These are phyloP conservation scores for Drosophila mayri DNA, from an alignment of 1,140 invertebrate genomes.

Conservation along the genomic window DNA sequence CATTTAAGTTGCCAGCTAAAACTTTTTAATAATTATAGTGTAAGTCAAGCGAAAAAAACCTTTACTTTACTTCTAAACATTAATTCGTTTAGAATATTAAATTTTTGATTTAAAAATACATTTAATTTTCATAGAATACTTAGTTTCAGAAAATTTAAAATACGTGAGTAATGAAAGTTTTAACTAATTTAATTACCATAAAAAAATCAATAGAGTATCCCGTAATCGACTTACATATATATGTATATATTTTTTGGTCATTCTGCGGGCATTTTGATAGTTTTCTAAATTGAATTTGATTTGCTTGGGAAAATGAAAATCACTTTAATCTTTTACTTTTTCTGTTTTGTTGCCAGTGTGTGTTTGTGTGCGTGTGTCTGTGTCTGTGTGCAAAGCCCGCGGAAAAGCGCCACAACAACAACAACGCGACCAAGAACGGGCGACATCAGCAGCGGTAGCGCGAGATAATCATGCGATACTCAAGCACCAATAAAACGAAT, in stretches of 20 bases:
- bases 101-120: too few species aligned
- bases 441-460: constrained; percentile 39
- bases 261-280: constrained; percentile 18
- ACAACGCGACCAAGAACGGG: constrained; percentile 25
- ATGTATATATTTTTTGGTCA: background rate
- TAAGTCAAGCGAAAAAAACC: background rate
- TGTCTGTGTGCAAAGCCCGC: constrained; percentile 25
- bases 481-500: constrained; percentile 81
- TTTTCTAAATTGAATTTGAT: constrained; percentile 31
- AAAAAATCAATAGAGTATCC: background rate
- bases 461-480: constrained; percentile 80
- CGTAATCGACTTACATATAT: background rate
- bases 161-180: too few species aligned
- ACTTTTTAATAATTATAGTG: background rate
- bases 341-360: constrained; percentile 1
- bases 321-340: constrained; percentile 1
- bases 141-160: background rate
- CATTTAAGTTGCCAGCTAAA: background rate
- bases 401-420: constrained; percentile 70
- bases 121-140: too few species aligned
- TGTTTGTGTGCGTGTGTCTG: background rate
- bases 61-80: too few species aligned
- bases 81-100: too few species aligned
- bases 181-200: background rate
- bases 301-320: constrained; percentile 41